These are phyloP conservation scores for Tychaedon coryphoeus DNA, from an alignment of 2,113 vertebrate genomes.

Conservation along the genomic window DNA sequence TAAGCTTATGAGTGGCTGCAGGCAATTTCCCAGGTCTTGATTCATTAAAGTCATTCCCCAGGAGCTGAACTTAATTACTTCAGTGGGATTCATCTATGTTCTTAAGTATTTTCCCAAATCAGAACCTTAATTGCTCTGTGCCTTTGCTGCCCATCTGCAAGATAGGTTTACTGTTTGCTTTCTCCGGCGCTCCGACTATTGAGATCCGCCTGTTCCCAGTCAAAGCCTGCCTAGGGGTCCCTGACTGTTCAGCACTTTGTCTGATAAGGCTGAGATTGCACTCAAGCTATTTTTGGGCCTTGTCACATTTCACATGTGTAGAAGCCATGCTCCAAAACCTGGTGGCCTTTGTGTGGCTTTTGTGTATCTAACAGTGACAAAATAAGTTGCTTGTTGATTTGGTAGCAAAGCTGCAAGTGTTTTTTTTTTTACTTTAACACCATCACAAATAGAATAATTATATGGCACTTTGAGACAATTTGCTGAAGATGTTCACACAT, in stretches of 20 bases:
- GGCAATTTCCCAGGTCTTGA: constrained; percentile 13
- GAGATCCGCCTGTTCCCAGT: background rate
- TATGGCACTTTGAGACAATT: constrained; percentile 59
- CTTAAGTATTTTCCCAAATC: constrained; percentile 54
- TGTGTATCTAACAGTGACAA: background rate
- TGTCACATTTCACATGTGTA: background rate
- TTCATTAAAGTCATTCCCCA: constrained; percentile 41
- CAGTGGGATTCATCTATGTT: constrained; percentile 19
- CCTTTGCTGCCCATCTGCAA: constrained; percentile 35
- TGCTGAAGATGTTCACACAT: constrained; percentile 59
- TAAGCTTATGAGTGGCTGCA: background rate
- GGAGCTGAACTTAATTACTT: constrained; percentile 48
- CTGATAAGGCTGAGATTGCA: background rate
- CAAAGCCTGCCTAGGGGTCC: rapidly evolving
- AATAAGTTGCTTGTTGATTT: constrained; percentile 31
- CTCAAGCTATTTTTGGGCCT: background rate
- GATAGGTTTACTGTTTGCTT: background rate
- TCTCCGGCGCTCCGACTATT: rapidly evolving
- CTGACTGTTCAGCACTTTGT: background rate
- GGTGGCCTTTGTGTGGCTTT: background rate
- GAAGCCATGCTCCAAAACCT: background rate
- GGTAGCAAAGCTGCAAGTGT: constrained; percentile 23
- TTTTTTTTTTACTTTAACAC: constrained; percentile 28
- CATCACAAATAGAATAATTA: constrained; percentile 65
- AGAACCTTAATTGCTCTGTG: constrained; percentile 60